Conservation (phyloP, 2,113 vertebrate genomes). For the Cygnus buccinator region DNA sequence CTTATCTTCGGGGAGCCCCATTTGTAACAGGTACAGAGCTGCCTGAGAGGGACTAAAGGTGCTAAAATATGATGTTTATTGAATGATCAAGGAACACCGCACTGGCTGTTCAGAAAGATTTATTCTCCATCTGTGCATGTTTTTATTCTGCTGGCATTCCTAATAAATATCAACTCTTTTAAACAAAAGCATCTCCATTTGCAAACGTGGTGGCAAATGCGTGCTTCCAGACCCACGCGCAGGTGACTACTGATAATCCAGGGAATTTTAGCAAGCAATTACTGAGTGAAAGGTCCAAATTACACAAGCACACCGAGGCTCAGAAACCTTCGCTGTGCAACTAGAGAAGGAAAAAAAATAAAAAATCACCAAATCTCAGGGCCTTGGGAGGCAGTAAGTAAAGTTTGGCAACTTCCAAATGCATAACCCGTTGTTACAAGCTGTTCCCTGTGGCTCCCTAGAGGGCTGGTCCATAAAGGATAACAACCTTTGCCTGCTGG, state of each 20-base stretch:
- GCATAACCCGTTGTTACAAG: conserved; percentile 33
- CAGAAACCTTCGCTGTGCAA: neutral
- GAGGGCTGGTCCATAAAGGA: conserved; percentile 72
- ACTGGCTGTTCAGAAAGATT: conserved; percentile 48
- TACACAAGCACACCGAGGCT: neutral
- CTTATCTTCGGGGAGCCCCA: neutral
- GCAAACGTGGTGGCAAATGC: neutral
- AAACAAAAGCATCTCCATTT: conserved; percentile 34
- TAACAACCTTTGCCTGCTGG: conserved; percentile 71
- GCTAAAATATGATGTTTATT: conserved; percentile 35
- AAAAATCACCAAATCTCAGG: neutral
- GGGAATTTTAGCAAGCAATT: neutral
- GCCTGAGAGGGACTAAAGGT: neutral
- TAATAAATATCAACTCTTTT: conserved; percentile 59
- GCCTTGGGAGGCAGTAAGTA: conserved; percentile 34
- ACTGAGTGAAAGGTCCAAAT: neutral
- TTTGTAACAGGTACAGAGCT: neutral
- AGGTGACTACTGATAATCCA: neutral
- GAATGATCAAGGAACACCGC: conserved; percentile 32
- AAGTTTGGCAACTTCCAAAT: conserved; percentile 65
- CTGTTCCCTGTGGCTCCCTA: conserved; percentile 58
- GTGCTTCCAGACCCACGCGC: neutral
- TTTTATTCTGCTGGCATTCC: conserved; percentile 47
- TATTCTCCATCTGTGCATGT: conserved; percentile 63
- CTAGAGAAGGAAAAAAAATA: neutral